phyloP scores from a whole-genome alignment of 2,888 invertebrate genomes.

The Entomobrya multifasciata region DNA sequence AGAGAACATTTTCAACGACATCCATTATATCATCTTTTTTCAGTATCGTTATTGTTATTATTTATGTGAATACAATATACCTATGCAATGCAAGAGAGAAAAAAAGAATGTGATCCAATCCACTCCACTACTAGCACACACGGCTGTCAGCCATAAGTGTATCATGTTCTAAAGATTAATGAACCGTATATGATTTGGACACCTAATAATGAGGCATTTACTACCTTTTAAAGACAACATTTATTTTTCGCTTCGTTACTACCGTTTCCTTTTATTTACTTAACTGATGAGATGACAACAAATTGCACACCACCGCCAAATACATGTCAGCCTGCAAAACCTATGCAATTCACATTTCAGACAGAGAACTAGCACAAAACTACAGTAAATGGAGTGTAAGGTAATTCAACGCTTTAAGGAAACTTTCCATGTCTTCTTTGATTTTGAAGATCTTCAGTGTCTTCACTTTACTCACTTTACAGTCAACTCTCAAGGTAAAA shows the following conservation, averaged over 20 bases:
- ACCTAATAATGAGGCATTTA: conserved; percentile 74
- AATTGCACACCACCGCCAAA: conserved; percentile 1
- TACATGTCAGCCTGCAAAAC: no score
- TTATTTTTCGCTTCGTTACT: conserved; percentile 71
- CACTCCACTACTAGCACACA: conserved; percentile 26
- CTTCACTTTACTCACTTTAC: conserved; percentile 3
- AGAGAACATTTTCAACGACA: conserved; percentile 9
- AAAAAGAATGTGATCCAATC: background rate
- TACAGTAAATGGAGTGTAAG: background rate
- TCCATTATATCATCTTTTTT: background rate
- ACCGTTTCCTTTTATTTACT: conserved; percentile 71
- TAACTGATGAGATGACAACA: conserved; percentile 45
- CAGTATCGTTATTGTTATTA: conserved; percentile 29
- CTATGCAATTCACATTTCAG: no score
- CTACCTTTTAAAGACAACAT: conserved; percentile 72
- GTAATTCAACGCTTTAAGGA: background rate
- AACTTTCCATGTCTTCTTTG: conserved; percentile 49
- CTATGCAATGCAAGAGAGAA: background rate
- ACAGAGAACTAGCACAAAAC: background rate
- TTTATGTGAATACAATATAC: conserved; percentile 52
- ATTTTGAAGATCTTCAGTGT: background rate
- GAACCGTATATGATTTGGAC: conserved; percentile 70
- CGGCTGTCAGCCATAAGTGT: conserved; percentile 67
- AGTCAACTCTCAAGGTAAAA: background rate
- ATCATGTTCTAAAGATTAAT: conserved; percentile 70